These are phyloP conservation scores for Hemicentrotus pulcherrimus DNA, from an alignment of 35 echinoderm and acorn worm genomes.

Conservation along the genomic window DNA sequence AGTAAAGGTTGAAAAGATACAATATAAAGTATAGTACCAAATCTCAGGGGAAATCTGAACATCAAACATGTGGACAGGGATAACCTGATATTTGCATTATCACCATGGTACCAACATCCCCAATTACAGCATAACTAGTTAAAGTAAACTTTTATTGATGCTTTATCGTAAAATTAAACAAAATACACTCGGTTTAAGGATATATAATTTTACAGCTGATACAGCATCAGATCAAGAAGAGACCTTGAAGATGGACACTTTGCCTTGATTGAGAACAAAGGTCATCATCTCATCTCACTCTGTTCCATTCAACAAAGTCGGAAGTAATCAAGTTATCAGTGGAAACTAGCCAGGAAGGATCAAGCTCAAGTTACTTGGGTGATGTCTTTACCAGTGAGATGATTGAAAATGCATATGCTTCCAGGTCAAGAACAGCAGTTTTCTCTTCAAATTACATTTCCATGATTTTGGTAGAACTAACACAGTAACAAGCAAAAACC, in stretches of 20 bases:
- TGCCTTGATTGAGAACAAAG: not conserved
- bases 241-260: not conserved
- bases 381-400: not conserved
- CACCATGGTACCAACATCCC: not conserved
- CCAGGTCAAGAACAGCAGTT: not conserved
- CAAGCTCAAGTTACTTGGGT: not conserved
- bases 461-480: not conserved
- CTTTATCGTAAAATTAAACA: not conserved
- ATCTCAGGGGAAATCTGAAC: not conserved
- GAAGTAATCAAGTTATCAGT: not conserved
- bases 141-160: not conserved
- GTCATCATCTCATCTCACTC: not conserved
- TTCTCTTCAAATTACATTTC: not conserved
- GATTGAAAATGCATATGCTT: not conserved
- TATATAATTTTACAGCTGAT: not conserved
- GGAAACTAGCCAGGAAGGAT: not conserved
- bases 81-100: not conserved
- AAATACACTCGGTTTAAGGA: not conserved
- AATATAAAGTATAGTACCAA: not conserved
- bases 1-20: not conserved
- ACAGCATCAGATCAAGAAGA: not conserved
- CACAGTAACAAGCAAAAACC: too few species aligned
- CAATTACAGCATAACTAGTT: not conserved
- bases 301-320: not conserved
- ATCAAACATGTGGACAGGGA: not conserved